Conservation (phyloP, 2,888 invertebrate genomes). For the Macroteleia sp. region DNA sequence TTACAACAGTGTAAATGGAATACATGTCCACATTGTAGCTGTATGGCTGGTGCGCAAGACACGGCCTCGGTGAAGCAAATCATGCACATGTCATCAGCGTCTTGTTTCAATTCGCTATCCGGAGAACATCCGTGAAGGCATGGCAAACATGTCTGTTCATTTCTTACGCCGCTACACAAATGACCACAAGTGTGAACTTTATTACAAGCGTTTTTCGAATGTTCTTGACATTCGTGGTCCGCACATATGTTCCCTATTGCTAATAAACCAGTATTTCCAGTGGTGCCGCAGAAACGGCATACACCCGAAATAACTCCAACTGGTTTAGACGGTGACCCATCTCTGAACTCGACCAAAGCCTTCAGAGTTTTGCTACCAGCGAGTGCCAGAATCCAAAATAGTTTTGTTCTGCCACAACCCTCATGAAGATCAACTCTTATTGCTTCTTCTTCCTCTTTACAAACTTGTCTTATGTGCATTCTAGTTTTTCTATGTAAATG, state of each 20-base stretch:
- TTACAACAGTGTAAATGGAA: constrained; percentile 97
- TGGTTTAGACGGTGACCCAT: constrained; percentile 86
- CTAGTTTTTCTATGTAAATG: constrained; percentile 95
- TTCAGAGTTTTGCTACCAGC: constrained; percentile 97
- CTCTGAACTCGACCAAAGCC: constrained; percentile 94
- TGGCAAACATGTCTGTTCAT: constrained; percentile 93
- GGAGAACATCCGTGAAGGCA: constrained; percentile 93
- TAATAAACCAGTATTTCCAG: constrained; percentile 91
- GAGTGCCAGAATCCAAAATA: constrained; percentile 96
- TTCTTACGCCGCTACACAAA: constrained; percentile 95
- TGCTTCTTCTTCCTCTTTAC: constrained; percentile 98
- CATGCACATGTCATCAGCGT: constrained; percentile 99
- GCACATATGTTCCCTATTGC: constrained; percentile 97
- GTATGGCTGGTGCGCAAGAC: constrained; percentile 96
- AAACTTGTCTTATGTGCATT: constrained; percentile 94
- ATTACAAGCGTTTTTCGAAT: constrained; percentile 92
- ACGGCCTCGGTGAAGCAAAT: constrained; percentile 99
- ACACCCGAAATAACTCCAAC: constrained; percentile 86
- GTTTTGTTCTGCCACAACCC: constrained; percentile 96
- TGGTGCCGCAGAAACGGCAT: constrained; percentile 96
- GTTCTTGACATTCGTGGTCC: constrained; percentile 95
- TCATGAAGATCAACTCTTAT: constrained; percentile 99
- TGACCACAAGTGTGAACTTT: constrained; percentile 95
- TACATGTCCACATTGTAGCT: constrained; percentile 97
- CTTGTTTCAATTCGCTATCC: constrained; percentile 89